Evolutionary conservation across 2,113 vertebrate genomes (phyloP).

Genomic region (Labeo catla): DNA sequence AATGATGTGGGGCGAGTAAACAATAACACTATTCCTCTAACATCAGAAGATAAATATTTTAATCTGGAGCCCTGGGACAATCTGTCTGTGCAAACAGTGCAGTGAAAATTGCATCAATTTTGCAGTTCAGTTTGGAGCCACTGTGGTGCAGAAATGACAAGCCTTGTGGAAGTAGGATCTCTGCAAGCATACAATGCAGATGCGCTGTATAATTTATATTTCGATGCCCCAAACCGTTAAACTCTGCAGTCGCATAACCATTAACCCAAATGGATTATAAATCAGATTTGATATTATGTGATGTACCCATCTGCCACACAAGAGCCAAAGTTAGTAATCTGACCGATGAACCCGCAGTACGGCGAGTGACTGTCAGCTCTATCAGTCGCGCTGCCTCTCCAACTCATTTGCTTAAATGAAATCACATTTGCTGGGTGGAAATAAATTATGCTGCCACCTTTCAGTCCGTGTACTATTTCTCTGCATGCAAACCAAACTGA

Average conservation of each 20-base stretch:
- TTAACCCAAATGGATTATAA: slow-evolving; percentile 49
- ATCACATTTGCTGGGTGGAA: slow-evolving; percentile 47
- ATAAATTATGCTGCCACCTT: slow-evolving; percentile 47
- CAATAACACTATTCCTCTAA: background rate
- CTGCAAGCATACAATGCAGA: slow-evolving; percentile 12
- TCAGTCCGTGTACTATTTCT: slow-evolving; percentile 1
- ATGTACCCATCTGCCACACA: slow-evolving; percentile 27
- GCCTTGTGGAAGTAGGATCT: background rate
- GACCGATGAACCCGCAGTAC: slow-evolving; percentile 22
- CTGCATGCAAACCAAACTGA: slow-evolving; percentile 39
- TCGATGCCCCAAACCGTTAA: slow-evolving; percentile 17
- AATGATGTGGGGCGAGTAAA: background rate
- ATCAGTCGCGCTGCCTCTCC: slow-evolving; percentile 27
- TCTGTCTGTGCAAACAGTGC: background rate
- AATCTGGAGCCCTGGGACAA: background rate
- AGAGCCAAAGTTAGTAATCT: slow-evolving; percentile 36
- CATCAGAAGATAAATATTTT: background rate
- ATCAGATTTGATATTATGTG: slow-evolving; percentile 41
- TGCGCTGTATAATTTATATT: slow-evolving; percentile 29
- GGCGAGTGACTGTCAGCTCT: slow-evolving; percentile 36
- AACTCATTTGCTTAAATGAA: slow-evolving; percentile 50
- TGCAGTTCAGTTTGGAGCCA: background rate
- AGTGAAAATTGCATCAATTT: background rate
- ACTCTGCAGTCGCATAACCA: slow-evolving; percentile 24
- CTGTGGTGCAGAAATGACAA: background rate